A percentile compares a stretch with the other conserved stretches of the same genome.
These are phyloP conservation scores for Cosmopolites sordidus DNA, from an alignment of 2,888 invertebrate genomes.

Conservation along the genomic window DNA sequence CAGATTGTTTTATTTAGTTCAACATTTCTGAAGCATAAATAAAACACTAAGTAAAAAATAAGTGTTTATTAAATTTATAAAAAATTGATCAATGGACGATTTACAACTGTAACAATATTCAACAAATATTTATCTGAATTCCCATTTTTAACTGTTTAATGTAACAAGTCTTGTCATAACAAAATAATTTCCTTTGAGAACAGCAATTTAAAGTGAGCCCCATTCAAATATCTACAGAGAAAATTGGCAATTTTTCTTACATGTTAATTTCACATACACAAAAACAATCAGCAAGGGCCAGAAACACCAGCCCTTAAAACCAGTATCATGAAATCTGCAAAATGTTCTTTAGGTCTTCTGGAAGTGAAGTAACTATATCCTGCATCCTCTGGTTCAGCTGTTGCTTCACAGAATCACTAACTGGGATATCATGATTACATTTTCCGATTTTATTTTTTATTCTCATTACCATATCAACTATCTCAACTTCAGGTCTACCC, in stretches of 20 bases:
- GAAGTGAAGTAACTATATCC: constrained; percentile 76
- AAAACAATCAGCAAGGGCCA: constrained; percentile 13
- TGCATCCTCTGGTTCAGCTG: constrained; percentile 67
- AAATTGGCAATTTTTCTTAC: background rate
- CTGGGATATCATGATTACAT: constrained; percentile 51
- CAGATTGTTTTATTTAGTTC: no score
- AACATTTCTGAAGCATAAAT: background rate
- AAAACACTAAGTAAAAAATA: constrained; percentile 1
- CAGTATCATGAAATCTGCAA: constrained; percentile 55
- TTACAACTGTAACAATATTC: constrained; percentile 15
- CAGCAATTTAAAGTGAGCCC: background rate
- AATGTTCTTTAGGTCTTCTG: constrained; percentile 82
- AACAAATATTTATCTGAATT: constrained; percentile 9
- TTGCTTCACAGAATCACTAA: constrained; percentile 61
- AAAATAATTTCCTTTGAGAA: background rate
- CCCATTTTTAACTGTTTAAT: background rate
- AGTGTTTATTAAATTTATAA: constrained; percentile 3
- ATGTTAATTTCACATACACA: background rate
- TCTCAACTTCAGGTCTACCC: constrained; percentile 93
- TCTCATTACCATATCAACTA: constrained; percentile 94
- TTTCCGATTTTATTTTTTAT: constrained; percentile 80
- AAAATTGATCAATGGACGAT: constrained; percentile 17
- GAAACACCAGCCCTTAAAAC: constrained; percentile 26
- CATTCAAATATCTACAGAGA: background rate
- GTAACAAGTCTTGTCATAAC: background rate